Base-by-base conservation (phyloP, 1,140 invertebrate species). In the Hydropsyche tenuis region DNA sequence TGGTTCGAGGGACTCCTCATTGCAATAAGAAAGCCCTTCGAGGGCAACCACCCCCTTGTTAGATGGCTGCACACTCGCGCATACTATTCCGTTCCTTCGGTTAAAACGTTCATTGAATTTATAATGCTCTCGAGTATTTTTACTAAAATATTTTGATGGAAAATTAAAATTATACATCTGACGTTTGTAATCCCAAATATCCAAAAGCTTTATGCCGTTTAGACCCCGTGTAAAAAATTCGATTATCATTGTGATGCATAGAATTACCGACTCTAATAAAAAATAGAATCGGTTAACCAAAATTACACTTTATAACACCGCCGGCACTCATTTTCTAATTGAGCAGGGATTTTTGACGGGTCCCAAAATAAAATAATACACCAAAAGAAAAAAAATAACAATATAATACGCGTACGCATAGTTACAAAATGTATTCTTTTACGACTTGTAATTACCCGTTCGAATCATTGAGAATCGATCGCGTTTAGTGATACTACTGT, bases 361-460 rank as follows among this genome's bases (percentile, higher is more conserved):
- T 37, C 30, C 30, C 30, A 37, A 37, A 37, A 37, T 37, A 37
- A 37, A 37, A 37, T 37, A 37, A 37, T 37, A 9, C 9, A 37
- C 3, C 30, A 37, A 37, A 65, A 65, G 23, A 43, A 65, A 65
- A 27, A 27, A 42, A 25, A 37, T 43, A 23, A 3, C 30, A 37
- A 37, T 37, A 37, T 37, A 4, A 37, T 37, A 37, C 30, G 30
- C 30, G 9, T 37, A 37, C 30, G 9, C 30, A 37, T n/a, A n/a
- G 63, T 65, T 18, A 25, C 9, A 69, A 48, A 69, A 48, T 46
- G 45, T 23, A 69, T 48, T 48, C 12, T 69, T 69, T 69, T 69
- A 69, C 16, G 42, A 16, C 66, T 51, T 69, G 66, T 69, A 69
- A 69, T 69, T 69, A 69, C 66, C 30, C 30, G 66, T 69, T 66